phyloP scores from a whole-genome alignment of 1,140 invertebrate genomes.

The Drosophila tristis region DNA sequence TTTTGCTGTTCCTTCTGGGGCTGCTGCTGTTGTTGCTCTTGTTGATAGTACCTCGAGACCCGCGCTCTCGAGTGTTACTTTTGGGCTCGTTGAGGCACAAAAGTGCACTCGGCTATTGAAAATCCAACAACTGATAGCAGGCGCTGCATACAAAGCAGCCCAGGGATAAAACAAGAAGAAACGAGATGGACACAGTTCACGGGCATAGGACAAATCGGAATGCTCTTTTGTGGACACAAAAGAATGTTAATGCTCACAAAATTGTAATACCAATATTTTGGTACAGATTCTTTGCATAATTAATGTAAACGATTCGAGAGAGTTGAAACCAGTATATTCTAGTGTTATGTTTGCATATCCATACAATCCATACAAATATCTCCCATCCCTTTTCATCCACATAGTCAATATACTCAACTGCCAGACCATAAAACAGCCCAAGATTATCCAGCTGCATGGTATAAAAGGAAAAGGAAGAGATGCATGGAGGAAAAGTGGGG shows the following conservation, averaged over 20 bases:
- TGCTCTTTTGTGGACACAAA: constrained; percentile 9
- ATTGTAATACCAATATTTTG: not conserved
- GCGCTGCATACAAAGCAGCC: constrained; percentile 66
- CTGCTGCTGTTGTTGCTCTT: constrained; percentile 28
- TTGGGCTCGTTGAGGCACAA: constrained; percentile 60
- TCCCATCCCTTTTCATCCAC: too few species aligned
- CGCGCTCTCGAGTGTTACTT: constrained; percentile 55
- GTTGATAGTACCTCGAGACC: constrained; percentile 42
- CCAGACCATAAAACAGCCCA: too few species aligned
- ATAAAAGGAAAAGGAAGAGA: constrained; percentile 3
- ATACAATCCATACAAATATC: too few species aligned
- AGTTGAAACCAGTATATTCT: not conserved
- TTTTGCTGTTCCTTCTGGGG: constrained; percentile 24
- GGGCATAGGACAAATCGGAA: not conserved
- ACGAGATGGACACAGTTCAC: not conserved
- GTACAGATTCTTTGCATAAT: too few species aligned
- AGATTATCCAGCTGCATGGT: constrained; percentile 12
- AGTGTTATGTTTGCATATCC: too few species aligned
- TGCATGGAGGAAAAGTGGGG: not conserved
- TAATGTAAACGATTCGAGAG: not conserved
- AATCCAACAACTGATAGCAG: constrained; percentile 69
- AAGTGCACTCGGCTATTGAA: constrained; percentile 68
- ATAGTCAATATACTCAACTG: not conserved
- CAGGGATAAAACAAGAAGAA: constrained; percentile 27
- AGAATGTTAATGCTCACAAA: too few species aligned